These are phyloP conservation scores for Nephila pilipes DNA, from an alignment of 1,140 invertebrate species.

Conservation along the genomic window DNA sequence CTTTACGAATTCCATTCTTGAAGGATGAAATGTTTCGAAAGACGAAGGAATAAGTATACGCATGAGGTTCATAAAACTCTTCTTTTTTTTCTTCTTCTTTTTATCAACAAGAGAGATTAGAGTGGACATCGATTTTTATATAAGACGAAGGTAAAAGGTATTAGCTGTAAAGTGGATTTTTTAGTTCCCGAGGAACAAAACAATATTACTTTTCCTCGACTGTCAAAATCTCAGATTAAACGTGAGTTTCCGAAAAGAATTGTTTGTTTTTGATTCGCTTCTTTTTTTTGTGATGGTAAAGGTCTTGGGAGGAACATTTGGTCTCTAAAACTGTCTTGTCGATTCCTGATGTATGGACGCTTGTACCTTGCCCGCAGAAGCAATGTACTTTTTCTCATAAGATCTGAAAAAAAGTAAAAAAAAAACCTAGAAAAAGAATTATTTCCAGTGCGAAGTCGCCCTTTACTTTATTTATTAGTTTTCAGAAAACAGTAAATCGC, in stretches of 20 bases:
- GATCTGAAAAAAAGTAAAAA: slow-evolving; percentile 35
- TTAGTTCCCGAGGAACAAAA: slow-evolving; percentile 68
- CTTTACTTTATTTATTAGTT: slow-evolving; percentile 75
- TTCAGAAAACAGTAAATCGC: slow-evolving; percentile 64
- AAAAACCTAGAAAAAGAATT: background rate
- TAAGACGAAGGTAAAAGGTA: slow-evolving; percentile 57
- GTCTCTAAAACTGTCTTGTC: slow-evolving; percentile 72
- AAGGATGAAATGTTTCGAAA: background rate
- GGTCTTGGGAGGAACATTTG: slow-evolving; percentile 56
- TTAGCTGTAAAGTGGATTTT: slow-evolving; percentile 76
- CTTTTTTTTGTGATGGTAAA: slow-evolving; percentile 13
- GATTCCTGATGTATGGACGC: slow-evolving; percentile 59
- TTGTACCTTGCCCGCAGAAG: slow-evolving; percentile 39
- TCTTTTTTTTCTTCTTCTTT: background rate
- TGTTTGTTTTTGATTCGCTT: slow-evolving; percentile 68
- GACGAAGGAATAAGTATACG: background rate
- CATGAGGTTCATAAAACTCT: background rate
- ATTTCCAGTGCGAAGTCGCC: slow-evolving; percentile 57
- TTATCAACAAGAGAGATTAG: background rate
- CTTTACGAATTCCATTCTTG: background rate
- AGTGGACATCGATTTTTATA: slow-evolving; percentile 34
- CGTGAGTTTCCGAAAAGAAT: slow-evolving; percentile 53
- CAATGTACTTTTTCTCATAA: slow-evolving; percentile 74
- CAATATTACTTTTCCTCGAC: slow-evolving; percentile 70
- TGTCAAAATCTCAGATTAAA: slow-evolving; percentile 74